phyloP scores from a whole-genome alignment of 2,797 vertebrate species.

The Adrianichthys oophorus region DNA sequence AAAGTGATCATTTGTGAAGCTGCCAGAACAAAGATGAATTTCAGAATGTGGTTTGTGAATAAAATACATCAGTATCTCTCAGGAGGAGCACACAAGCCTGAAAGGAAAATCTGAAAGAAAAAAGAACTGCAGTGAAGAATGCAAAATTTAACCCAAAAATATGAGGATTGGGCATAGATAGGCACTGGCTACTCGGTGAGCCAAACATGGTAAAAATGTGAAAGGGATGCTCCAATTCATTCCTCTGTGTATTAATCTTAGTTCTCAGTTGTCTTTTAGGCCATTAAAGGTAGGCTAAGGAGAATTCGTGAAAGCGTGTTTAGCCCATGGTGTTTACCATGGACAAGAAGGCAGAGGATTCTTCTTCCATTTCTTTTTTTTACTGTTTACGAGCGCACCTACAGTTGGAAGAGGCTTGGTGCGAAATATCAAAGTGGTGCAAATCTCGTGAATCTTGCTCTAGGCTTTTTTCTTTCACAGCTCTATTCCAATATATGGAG shows the following conservation, averaged over 20 bases:
- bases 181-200: constrained; percentile 1
- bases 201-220: constrained; percentile 9
- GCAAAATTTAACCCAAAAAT: constrained; percentile 5
- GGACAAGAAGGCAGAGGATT: too few relatives aligned
- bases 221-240: constrained; percentile 4
- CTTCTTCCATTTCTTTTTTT: too few relatives aligned
- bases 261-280: constrained; percentile 2
- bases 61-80: constrained; percentile 2
- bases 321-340: too few relatives aligned
- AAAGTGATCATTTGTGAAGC: constrained; percentile 15
- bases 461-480: too few relatives aligned
- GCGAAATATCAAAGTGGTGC: too few relatives aligned
- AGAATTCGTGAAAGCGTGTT: too few relatives aligned
- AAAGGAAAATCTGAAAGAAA: background rate
- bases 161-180: background rate
- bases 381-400: too few relatives aligned
- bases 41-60: background rate
- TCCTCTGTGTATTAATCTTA: background rate
- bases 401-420: too few relatives aligned
- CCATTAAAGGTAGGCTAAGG: constrained; percentile 7
- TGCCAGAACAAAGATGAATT: constrained; percentile 5
- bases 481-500: too few relatives aligned
- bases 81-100: background rate
- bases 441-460: too few relatives aligned
- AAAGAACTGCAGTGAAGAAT: too few relatives aligned